phyloP scores from a whole-genome alignment of 2,113 vertebrate species.

The Nesoenas mayeri region DNA sequence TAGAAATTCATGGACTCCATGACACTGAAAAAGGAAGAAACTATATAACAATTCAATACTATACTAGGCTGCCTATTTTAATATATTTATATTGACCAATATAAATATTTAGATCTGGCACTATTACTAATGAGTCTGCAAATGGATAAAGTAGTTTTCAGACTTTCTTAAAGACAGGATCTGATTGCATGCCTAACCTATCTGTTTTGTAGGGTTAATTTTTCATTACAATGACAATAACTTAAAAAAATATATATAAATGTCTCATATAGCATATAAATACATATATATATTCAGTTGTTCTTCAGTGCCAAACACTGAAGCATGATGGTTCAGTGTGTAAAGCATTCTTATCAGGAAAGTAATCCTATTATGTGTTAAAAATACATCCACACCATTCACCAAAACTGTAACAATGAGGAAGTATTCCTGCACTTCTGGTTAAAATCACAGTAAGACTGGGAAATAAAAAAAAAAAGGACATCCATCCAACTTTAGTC shows the following conservation, averaged over 20 bases:
- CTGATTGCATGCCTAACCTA: slow-evolving; percentile 20
- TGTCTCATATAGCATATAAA: not conserved
- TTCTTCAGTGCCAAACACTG: not conserved
- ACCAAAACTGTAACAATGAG: not conserved
- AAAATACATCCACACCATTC: not conserved
- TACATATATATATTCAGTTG: not conserved
- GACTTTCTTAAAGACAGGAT: slow-evolving; percentile 23
- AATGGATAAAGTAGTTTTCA: slow-evolving; percentile 10
- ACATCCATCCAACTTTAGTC: not conserved
- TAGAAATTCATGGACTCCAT: not conserved
- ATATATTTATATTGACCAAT: slow-evolving; percentile 24
- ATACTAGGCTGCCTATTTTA: slow-evolving; percentile 26
- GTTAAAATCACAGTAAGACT: not conserved
- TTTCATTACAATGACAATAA: slow-evolving; percentile 14
- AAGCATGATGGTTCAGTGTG: not conserved
- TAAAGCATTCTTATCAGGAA: not conserved
- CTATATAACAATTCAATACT: slow-evolving; percentile 4
- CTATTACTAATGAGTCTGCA: slow-evolving; percentile 4
- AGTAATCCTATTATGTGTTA: not conserved
- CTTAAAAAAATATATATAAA: not conserved
- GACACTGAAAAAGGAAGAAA: not conserved
- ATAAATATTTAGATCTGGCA: slow-evolving; percentile 37
- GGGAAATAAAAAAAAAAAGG: not conserved
- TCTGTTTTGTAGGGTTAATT: slow-evolving; percentile 8
- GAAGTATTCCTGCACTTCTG: not conserved